Conservation (phyloP, 2,113 vertebrate species). For the Talpa occidentalis region DNA sequence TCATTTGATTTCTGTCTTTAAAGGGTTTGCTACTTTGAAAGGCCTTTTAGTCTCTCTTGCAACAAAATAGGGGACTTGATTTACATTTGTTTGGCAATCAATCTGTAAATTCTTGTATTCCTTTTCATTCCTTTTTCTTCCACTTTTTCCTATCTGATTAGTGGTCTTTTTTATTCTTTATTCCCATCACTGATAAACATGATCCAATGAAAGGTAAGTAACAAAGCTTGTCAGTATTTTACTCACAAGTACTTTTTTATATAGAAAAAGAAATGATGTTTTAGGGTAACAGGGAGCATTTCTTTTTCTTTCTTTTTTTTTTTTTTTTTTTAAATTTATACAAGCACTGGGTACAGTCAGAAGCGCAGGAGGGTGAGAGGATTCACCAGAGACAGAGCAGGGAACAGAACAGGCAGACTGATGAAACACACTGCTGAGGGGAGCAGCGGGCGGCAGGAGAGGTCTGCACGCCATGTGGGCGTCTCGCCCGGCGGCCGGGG, state of each 20-base stretch:
- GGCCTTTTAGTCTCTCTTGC: background rate
- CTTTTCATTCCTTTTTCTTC: background rate
- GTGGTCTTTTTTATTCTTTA: background rate
- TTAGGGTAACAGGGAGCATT: background rate
- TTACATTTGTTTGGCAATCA: slow-evolving; percentile 41
- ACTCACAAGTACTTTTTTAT: slow-evolving; percentile 27
- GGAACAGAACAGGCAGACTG: too few species aligned
- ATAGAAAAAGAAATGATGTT: background rate
- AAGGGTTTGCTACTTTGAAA: background rate
- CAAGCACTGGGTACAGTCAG: too few species aligned
- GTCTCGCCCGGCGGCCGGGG: too few species aligned
- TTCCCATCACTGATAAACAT: slow-evolving; percentile 34
- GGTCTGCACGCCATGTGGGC: too few species aligned
- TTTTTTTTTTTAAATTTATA: too few species aligned
- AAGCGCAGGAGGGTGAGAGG: too few species aligned
- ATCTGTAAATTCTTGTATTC: background rate
- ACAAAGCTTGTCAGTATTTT: background rate
- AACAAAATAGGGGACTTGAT: background rate
- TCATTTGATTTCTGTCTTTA: slow-evolving; percentile 32
- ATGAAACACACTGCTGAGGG: too few species aligned
- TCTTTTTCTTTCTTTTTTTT: too few species aligned
- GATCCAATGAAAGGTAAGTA: background rate
- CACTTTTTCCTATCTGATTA: background rate
- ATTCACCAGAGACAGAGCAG: too few species aligned
- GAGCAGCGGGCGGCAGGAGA: too few species aligned